Conservation (phyloP, 2,113 vertebrate species). For the Furnarius figulus region DNA sequence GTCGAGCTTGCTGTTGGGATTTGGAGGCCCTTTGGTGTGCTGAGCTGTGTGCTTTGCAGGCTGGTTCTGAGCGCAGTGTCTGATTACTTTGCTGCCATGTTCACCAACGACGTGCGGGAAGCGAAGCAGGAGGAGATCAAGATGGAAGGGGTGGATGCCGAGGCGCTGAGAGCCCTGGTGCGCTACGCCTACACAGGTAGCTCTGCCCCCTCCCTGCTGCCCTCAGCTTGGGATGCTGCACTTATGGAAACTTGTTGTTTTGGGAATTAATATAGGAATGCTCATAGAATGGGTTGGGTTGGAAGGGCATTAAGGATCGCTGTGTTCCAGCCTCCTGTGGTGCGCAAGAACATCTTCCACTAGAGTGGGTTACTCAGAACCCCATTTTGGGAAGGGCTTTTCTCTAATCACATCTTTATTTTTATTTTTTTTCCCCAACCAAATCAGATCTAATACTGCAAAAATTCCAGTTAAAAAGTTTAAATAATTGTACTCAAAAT, state of each 20-base stretch:
- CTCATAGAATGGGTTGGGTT: neutral
- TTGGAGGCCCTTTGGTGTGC: neutral
- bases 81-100: conserved; percentile 98
- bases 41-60: conserved; percentile 71
- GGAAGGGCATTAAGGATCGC: neutral
- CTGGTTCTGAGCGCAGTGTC: conserved; percentile 93
- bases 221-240: no score
- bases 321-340: accelerated
- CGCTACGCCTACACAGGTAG: conserved; percentile 96
- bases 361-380: neutral
- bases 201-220: neutral
- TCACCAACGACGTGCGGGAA: conserved; percentile 93
- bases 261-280: neutral
- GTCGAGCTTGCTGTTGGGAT: neutral
- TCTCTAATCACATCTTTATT: neutral
- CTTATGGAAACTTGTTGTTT: neutral
- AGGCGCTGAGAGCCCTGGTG: conserved; percentile 90
- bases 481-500: neutral
- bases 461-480: neutral
- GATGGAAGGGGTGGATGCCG: conserved; percentile 95
- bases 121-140: conserved; percentile 96
- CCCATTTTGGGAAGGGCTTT: accelerated
- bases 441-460: neutral
- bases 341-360: neutral
- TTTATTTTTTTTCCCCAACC: neutral